Evolutionary conservation across 2,797 vertebrate species (phyloP).

Genomic region (Fundulus diaphanus): DNA sequence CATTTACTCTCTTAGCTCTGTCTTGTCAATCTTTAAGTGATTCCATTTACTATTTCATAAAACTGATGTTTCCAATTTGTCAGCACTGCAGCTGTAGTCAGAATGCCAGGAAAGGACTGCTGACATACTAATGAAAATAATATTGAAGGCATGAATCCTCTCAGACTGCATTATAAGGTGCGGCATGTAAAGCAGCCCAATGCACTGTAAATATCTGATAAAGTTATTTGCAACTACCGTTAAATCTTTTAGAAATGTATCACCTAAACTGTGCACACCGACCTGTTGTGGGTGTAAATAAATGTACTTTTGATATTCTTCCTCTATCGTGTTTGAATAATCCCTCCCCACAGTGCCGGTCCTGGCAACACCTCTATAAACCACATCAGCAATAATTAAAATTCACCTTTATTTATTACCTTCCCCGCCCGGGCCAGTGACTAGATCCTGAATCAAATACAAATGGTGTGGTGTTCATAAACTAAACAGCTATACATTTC

Average conservation of each 20-base stretch:
- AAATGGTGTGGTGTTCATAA: neutral
- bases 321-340: neutral
- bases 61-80: neutral
- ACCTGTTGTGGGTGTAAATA: neutral
- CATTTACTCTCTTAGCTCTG: neutral
- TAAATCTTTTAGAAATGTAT: neutral
- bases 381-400: neutral
- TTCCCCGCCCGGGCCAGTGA: neutral
- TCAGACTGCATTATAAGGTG: neutral
- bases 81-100: conserved; percentile 2
- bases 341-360: neutral
- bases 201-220: neutral
- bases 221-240: neutral
- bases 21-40: conserved; percentile 1
- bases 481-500: neutral
- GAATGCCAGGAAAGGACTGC: neutral
- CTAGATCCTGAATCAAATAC: neutral
- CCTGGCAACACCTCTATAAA: neutral
- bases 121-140: neutral
- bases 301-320: neutral
- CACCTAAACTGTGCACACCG: neutral
- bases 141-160: neutral
- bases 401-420: neutral
- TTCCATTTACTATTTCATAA: conserved; percentile 11
- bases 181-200: neutral